phyloP scores from a whole-genome alignment of 2,113 vertebrate species.

The Trinectes maculatus region DNA sequence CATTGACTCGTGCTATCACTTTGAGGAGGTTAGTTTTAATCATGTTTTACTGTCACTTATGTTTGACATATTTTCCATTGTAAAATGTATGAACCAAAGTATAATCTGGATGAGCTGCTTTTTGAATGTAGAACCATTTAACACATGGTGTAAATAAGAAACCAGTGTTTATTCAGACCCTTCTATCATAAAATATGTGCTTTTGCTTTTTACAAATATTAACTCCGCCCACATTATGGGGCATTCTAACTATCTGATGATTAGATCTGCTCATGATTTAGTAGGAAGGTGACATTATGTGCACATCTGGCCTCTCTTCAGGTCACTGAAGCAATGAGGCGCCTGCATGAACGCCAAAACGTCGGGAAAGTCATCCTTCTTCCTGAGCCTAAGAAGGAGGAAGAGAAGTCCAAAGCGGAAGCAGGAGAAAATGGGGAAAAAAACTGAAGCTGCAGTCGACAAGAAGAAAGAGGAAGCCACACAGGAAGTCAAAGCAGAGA shows the following conservation, averaged over 20 bases:
- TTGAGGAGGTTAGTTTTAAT: conserved; percentile 88
- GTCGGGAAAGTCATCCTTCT: conserved; percentile 92
- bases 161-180: too few relatives aligned
- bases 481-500: conserved; percentile 60
- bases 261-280: fast-evolving
- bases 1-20: conserved; percentile 91
- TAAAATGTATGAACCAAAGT: too few relatives aligned
- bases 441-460: conserved; percentile 21
- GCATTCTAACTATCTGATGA: neutral
- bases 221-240: neutral
- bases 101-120: too few relatives aligned
- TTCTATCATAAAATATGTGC: too few relatives aligned
- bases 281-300: neutral
- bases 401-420: conserved; percentile 61
- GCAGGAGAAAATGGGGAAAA: conserved; percentile 30
- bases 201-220: neutral
- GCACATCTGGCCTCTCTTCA: conserved; percentile 55
- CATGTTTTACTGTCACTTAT: too few relatives aligned
- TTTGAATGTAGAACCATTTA: too few relatives aligned
- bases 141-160: too few relatives aligned
- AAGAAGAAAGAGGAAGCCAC: conserved; percentile 48
- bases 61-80: too few relatives aligned
- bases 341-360: conserved; percentile 94
- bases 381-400: conserved; percentile 85
- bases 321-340: conserved; percentile 91